phyloP scores from a whole-genome alignment of 2,113 vertebrate genomes.

The Cervus canadensis region DNA sequence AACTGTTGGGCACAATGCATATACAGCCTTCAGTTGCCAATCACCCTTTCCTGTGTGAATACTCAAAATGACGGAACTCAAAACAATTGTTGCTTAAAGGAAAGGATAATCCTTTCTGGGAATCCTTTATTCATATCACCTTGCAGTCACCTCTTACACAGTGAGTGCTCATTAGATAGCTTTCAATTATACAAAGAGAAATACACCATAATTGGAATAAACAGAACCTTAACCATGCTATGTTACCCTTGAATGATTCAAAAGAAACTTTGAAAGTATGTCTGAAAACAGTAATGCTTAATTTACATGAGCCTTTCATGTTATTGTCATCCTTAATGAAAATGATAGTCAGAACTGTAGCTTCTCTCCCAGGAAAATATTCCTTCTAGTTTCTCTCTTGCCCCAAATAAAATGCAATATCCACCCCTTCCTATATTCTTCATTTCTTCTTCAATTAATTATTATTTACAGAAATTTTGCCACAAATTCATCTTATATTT shows the following conservation, averaged over 20 bases:
- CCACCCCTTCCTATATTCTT: not conserved
- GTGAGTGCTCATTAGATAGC: not conserved
- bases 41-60: not conserved
- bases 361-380: not conserved
- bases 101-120: not conserved
- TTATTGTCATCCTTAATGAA: slow-evolving; percentile 23
- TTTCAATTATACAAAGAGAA: not conserved
- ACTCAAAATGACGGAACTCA: not conserved
- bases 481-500: not conserved
- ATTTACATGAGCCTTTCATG: not conserved
- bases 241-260: not conserved
- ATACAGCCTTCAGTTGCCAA: not conserved
- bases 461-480: slow-evolving; percentile 7
- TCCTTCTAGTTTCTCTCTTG: slow-evolving; percentile 3
- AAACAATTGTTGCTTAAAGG: not conserved
- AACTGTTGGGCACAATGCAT: not conserved
- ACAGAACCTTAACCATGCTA: not conserved
- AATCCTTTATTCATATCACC: not conserved
- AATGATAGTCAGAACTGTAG: not conserved
- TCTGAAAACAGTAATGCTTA: not conserved
- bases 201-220: not conserved
- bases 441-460: not conserved
- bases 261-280: not conserved
- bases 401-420: not conserved
- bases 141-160: not conserved